Base-by-base conservation (phyloP, 2,888 invertebrate species). In the Drosophila anceps region DNA sequence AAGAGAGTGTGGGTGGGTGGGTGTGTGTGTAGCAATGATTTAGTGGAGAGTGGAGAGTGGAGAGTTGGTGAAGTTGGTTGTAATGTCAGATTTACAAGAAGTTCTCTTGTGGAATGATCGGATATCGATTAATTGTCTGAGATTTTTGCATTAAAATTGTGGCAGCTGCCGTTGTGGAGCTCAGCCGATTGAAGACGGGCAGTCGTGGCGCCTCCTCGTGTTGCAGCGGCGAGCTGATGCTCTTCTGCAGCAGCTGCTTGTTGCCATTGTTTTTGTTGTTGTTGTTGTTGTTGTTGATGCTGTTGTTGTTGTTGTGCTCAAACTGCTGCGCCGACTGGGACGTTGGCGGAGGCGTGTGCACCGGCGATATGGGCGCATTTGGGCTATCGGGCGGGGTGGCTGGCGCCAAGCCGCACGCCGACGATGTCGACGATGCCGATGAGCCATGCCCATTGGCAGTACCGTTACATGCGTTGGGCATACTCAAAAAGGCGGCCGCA, bases 141-240 rank as follows among this genome's bases (percentile, higher is more conserved):
- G 67, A 67, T 67, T 67, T 33, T 65, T 67, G 67, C 67, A 67
- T 39, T 53, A 66, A 24, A 37, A 63, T 63, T 24, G 66, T 13
- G 37, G 44, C 24, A 1, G 66, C 24, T 5, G 35, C 62, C 72
- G 94, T 90, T 64, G 94, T 94, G 78, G 94, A 94, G 90, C 95
- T 95, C 89, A 96, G 94, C 90, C 95, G 94, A 93, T 96, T 96
- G 94, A 97, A 97, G 39, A 97, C 97, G 50, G 97, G 97, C 92
- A 97, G 94, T 86, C 97, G 94, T 58, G 95, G 95, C 63, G 68
- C 71, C 72, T 87, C 85, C 71, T 88, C 85, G 31, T 80, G 73
- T 2, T 75, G 76, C 57, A 72, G 13, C 66, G 58, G 91, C 51
- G 92, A 87, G 63, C 88, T 91, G 59, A 84, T 83, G 69, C 91